These are phyloP conservation scores for Drosophila bifasciata DNA, from an alignment of 1,140 invertebrate genomes.

Conservation along the genomic window DNA sequence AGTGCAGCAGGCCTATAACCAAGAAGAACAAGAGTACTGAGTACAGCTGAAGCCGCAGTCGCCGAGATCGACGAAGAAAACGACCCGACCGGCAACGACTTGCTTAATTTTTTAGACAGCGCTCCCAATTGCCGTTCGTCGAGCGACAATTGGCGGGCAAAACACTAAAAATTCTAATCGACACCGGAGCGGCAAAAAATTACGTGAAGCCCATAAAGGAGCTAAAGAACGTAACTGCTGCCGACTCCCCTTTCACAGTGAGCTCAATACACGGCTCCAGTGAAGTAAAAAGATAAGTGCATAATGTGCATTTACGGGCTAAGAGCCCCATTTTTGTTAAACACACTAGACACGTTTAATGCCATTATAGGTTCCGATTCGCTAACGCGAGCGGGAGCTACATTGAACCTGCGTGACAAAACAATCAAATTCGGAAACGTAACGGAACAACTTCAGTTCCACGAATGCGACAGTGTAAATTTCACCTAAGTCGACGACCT, in stretches of 20 bases:
- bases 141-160: too few species aligned
- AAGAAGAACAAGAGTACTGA: not conserved
- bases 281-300: not conserved
- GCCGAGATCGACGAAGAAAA: not conserved
- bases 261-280: conserved; percentile 2
- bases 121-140: not conserved
- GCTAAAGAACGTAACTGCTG: not conserved
- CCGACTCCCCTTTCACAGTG: not conserved
- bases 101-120: not conserved
- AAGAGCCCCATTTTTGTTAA: too few species aligned
- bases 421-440: not conserved
- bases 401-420: too few species aligned
- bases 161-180: too few species aligned
- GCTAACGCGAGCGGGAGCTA: not conserved
- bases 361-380: not conserved
- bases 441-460: not conserved
- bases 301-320: not conserved
- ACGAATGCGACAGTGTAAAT: not conserved
- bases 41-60: not conserved
- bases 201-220: not conserved
- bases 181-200: too few species aligned
- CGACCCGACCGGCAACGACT: too few species aligned
- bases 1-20: not conserved
- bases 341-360: too few species aligned
- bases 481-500: not conserved